These are phyloP conservation scores for Actinia tenebrosa DNA, from an alignment of 64 coral and sea anemone species.

Conservation along the genomic window DNA sequence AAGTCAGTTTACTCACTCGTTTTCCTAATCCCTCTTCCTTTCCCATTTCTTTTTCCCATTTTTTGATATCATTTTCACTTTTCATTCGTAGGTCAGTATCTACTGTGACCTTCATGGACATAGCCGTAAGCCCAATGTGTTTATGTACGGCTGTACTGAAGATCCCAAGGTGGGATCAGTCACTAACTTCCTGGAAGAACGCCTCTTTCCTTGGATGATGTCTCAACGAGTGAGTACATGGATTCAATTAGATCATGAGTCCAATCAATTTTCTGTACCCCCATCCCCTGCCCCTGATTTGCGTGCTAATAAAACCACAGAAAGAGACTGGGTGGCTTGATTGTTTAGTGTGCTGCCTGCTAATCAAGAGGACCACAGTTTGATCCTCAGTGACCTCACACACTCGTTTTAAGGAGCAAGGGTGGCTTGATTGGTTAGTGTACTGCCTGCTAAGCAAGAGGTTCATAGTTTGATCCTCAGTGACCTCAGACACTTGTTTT, in stretches of 20 bases:
- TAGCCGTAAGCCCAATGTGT: constrained; percentile 96
- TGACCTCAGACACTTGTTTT: no score
- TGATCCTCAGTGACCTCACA: no score
- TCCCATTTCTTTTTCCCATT: background rate
- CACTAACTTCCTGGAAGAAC: constrained; percentile 62
- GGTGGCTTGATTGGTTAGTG: no score
- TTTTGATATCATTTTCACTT: background rate
- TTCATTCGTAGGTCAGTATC: constrained; percentile 57
- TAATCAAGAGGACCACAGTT: no score
- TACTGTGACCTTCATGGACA: constrained; percentile 97
- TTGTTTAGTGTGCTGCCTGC: no score
- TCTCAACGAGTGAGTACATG: constrained; percentile 73
- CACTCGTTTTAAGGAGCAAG: no score
- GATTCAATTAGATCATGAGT: no score
- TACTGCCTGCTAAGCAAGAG: no score
- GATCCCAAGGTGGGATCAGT: constrained; percentile 58
- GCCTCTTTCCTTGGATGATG: constrained; percentile 97
- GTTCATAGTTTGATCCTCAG: no score
- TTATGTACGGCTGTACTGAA: constrained; percentile 97
- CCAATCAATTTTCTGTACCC: no score
- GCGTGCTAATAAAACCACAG: no score
- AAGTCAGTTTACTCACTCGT: background rate
- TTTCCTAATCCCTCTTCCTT: background rate
- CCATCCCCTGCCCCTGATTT: no score
- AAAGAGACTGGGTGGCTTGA: background rate